A percentile compares a stretch with the other conserved stretches of the same genome.
Conservation (phyloP, 1,140 invertebrate species). For the Hypothenemus hampei region DNA sequence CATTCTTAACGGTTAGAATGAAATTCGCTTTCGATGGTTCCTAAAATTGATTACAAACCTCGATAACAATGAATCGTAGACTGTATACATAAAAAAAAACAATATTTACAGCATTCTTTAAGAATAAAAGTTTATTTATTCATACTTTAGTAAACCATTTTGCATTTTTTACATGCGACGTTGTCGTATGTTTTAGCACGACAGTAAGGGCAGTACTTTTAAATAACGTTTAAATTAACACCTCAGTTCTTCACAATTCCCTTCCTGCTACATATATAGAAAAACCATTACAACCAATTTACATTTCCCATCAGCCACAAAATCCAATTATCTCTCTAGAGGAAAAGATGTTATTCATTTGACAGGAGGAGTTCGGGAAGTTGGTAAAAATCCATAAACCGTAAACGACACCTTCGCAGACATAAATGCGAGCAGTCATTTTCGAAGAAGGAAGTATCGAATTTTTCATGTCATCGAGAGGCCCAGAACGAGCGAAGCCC, state of each 20-base stretch:
- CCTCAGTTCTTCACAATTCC: no score
- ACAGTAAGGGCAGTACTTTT: no score
- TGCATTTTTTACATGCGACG: no score
- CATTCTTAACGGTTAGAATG: conserved; percentile 9
- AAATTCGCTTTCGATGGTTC: conserved; percentile 11
- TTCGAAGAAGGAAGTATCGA: conserved; percentile 22
- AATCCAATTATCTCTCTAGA: conserved; percentile 6
- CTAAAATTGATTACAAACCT: conserved; percentile 8
- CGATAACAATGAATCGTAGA: no score
- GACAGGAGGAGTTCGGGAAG: conserved; percentile 9
- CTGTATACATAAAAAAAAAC: no score
- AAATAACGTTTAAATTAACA: no score
- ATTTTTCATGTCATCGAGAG: conserved; percentile 17
- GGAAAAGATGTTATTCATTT: conserved; percentile 13
- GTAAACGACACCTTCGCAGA: conserved; percentile 22
- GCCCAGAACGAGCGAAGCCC: no score
- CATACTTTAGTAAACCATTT: no score
- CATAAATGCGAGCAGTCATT: conserved; percentile 14
- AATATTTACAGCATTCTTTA: no score
- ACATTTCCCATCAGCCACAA: conserved; percentile 5
- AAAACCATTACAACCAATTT: neutral
- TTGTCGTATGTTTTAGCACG: no score
- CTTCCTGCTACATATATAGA: no score
- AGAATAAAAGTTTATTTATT: no score
- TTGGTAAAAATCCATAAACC: conserved; percentile 9